Evolutionary conservation across 92 coral and sea anemone genomes (phyloP), one percentile per base, ranked within the genome.

Genomic region (Palythoa grandis): DNA sequence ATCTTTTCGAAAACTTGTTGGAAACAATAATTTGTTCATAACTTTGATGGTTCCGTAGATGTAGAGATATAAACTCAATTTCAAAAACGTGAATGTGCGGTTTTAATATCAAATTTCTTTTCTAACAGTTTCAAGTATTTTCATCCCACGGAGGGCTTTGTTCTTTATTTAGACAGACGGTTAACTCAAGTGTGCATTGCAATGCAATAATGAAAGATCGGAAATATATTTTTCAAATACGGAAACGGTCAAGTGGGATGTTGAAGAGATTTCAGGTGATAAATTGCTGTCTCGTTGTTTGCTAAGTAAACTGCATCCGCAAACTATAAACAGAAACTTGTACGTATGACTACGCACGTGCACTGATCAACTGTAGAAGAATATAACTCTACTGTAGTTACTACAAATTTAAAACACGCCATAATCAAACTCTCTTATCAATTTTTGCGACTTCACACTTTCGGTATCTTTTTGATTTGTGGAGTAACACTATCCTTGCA

Each of bases 221-320:
- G 87, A 70, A 71, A 52, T 83, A 23, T 29, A 50, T 14, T 37
- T 74, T 75, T 47, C 72, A 54, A 74, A 79, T 37, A 70, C 67
- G 72, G 79, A 69, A 70, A 20, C 48, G 25, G 39, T 60, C 68
- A 52, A 87, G 86, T 52, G 24, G 74, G 74, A 67, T 70, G 87
- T 83, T 83, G 87, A 83, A 83, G n/a, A 70, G 87, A 80, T 70
- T 71, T 71, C 15, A 70, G 57, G 11, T 71, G 76, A 54, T 58
- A 52, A 83, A 70, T 47, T 83, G 11, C 72, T n/a, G 29, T 83
- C 15, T 43, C 66, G 69, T 70, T 57, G 79, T 83, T 72, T 70
- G 20, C n/a, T 29, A 52, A 68, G 53, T 48, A 66, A 68, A 71
- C 37, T 66, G 40, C 20, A 57, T 53, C 68, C 82, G 67, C 70